These are phyloP conservation scores for Meandrina meandrites DNA, from an alignment of 92 coral and sea anemone species.

Conservation along the genomic window DNA sequence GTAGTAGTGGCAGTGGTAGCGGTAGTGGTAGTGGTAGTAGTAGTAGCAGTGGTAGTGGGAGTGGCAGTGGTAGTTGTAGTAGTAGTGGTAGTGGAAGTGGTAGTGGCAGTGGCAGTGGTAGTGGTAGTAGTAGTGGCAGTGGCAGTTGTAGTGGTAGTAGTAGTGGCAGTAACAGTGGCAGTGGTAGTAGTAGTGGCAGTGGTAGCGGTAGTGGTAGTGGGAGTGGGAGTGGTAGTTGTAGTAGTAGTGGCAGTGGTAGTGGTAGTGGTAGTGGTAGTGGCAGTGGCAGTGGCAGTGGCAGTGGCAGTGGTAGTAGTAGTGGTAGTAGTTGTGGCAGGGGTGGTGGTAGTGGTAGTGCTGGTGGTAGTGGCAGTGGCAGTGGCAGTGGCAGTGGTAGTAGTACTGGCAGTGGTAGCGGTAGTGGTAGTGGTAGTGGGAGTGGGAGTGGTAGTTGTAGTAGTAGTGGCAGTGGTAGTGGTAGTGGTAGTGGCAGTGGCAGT, in stretches of 20 bases:
- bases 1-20: background rate
- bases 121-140: background rate
- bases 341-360: too few species aligned
- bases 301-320: background rate
- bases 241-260: background rate
- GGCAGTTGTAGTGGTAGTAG: background rate
- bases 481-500: background rate
- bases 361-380: too few species aligned
- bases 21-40: background rate
- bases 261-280: background rate
- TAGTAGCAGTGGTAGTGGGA: background rate
- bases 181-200: background rate
- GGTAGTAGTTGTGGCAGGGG: too few species aligned
- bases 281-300: background rate
- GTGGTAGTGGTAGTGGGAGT: background rate
- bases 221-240: too few species aligned
- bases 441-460: background rate
- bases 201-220: too few species aligned
- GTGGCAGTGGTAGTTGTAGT: background rate
- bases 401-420: too few species aligned
- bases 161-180: background rate
- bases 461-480: background rate
- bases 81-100: background rate
- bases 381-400: too few species aligned
- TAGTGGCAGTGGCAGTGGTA: background rate